These are phyloP conservation scores for Ptychochromis oligacanthus DNA, from an alignment of 2,113 vertebrate species.

Conservation along the genomic window DNA sequence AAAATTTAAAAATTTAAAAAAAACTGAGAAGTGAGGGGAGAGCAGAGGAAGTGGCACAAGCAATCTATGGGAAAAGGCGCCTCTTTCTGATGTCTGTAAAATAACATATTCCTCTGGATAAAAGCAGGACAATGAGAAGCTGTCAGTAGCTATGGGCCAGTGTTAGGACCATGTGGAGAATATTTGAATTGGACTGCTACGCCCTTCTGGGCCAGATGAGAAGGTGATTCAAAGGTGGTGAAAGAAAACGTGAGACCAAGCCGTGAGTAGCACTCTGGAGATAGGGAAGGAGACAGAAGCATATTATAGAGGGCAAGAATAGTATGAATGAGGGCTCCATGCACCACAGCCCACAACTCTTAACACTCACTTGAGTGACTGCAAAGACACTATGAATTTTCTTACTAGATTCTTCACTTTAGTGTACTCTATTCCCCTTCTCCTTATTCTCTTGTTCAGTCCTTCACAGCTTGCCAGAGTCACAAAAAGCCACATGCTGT, in stretches of 20 bases:
- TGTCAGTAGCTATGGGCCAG: constrained; percentile 38
- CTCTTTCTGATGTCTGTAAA: constrained; percentile 58
- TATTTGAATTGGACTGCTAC: constrained; percentile 41
- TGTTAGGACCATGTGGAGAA: constrained; percentile 30
- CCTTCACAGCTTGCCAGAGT: not conserved
- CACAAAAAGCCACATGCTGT: not conserved
- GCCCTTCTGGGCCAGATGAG: constrained; percentile 37
- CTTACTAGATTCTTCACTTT: constrained; percentile 37
- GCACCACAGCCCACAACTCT: constrained; percentile 43
- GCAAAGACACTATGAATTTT: constrained; percentile 34
- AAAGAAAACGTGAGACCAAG: constrained; percentile 47
- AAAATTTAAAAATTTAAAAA: too few species aligned
- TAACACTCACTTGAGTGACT: constrained; percentile 42
- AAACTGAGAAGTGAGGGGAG: constrained; percentile 3
- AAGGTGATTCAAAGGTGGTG: constrained; percentile 49
- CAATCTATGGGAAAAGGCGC: constrained; percentile 52
- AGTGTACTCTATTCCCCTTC: not conserved
- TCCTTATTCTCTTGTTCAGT: not conserved
- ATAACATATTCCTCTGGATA: constrained; percentile 42
- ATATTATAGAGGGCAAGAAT: constrained; percentile 47
- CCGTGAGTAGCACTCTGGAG: constrained; percentile 39
- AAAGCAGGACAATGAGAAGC: constrained; percentile 55
- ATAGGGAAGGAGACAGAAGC: constrained; percentile 39
- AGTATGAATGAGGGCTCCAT: constrained; percentile 40
- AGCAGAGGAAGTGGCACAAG: constrained; percentile 59